These are phyloP conservation scores for Oligia strigilis DNA, from an alignment of 2,888 invertebrate species.

Conservation along the genomic window DNA sequence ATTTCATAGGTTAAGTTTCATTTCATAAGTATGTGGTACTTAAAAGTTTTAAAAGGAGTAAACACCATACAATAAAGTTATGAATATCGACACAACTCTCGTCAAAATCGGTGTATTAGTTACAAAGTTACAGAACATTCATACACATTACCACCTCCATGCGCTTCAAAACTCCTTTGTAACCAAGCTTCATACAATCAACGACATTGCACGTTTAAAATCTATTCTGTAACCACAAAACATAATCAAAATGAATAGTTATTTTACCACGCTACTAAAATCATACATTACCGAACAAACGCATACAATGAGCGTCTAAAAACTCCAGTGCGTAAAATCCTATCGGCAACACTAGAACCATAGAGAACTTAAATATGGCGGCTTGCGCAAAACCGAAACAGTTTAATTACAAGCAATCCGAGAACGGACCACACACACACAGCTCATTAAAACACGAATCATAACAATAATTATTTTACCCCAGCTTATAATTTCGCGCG, in stretches of 20 bases:
- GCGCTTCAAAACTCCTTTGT: slow-evolving; percentile 13
- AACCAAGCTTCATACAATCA: slow-evolving; percentile 14
- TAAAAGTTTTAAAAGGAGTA: background rate
- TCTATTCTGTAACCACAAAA: slow-evolving; percentile 43
- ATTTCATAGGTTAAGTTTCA: no score
- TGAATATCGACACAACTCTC: background rate
- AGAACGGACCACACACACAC: slow-evolving; percentile 88
- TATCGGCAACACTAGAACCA: slow-evolving; percentile 72
- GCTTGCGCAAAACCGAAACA: slow-evolving; percentile 78
- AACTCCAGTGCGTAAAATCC: slow-evolving; percentile 65
- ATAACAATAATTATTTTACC: slow-evolving; percentile 88
- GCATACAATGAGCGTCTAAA: slow-evolving; percentile 56
- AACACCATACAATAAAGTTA: background rate
- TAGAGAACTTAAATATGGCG: slow-evolving; percentile 83
- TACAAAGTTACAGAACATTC: slow-evolving; percentile 8
- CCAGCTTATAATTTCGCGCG: slow-evolving; percentile 88
- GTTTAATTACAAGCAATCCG: slow-evolving; percentile 82
- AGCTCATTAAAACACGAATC: slow-evolving; percentile 86
- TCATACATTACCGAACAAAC: slow-evolving; percentile 49
- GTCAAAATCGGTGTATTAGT: slow-evolving; percentile 10
- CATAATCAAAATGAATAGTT: slow-evolving; percentile 42
- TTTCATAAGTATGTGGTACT: no score
- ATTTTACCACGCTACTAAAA: slow-evolving; percentile 56
- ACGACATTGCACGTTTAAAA: slow-evolving; percentile 40
- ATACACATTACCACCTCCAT: background rate